Evolutionary conservation across 2,888 invertebrate species (phyloP).

Genomic region (Mesorhabditis spiculigera): DNA sequence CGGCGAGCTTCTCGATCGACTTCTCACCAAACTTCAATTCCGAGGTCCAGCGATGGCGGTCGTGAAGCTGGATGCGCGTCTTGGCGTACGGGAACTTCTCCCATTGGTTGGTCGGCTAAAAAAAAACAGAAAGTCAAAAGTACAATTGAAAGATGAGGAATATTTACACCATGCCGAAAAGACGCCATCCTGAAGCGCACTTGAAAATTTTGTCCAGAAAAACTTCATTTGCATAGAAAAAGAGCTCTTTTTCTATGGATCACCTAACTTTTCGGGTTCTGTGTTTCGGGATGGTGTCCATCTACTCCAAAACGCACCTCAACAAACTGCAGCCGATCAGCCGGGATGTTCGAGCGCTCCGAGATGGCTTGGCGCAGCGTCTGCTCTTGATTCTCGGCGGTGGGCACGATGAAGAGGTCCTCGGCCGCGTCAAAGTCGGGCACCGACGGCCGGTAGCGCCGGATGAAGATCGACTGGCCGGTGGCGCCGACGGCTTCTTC

Average conservation of each 20-base stretch:
- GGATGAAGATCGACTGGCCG: constrained; percentile 27
- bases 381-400: constrained; percentile 15
- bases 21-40: constrained; percentile 10
- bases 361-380: constrained; percentile 21
- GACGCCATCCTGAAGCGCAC: constrained; percentile 3
- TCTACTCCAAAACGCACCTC: constrained; percentile 19
- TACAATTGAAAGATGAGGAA: background rate
- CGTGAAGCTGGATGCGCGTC: constrained; percentile 16
- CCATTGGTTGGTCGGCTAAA: constrained; percentile 20
- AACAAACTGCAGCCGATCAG: constrained; percentile 28
- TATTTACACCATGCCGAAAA: background rate
- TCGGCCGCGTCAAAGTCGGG: constrained; percentile 23
- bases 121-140: background rate
- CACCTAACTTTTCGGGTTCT: too few relatives aligned
- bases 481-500: constrained; percentile 19
- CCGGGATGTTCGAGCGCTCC: constrained; percentile 20
- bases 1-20: constrained; percentile 15
- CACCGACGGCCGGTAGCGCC: constrained; percentile 30
- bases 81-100: constrained; percentile 33
- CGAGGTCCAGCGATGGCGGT: background rate
- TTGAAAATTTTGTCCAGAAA: too few relatives aligned
- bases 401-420: constrained; percentile 18
- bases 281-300: background rate
- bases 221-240: too few relatives aligned
- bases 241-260: too few relatives aligned